Percentiles rank a stretch among this genome's conserved stretches.
phyloP scores from a whole-genome alignment of 2,113 vertebrate species.

The Hemiprocne comata region DNA sequence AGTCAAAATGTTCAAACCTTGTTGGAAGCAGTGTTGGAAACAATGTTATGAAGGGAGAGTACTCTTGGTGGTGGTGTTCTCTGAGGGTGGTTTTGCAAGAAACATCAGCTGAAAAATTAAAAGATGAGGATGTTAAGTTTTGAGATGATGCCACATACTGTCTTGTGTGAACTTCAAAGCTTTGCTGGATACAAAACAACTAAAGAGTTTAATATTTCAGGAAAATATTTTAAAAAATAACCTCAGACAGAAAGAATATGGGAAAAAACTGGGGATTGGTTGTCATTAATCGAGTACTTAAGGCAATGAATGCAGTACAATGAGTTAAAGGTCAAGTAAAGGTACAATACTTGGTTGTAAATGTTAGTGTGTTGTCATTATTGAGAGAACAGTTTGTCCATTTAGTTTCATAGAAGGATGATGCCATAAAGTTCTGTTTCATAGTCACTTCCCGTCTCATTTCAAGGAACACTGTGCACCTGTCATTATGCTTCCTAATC shows the following conservation, averaged over 20 bases:
- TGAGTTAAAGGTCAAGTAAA: slow-evolving; percentile 63
- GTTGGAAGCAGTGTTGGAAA: not conserved
- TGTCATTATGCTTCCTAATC: slow-evolving; percentile 65
- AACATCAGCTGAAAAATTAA: slow-evolving; percentile 48
- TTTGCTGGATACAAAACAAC: slow-evolving; percentile 22
- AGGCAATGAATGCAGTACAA: slow-evolving; percentile 44
- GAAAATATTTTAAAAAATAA: slow-evolving; percentile 45
- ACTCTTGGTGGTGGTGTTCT: slow-evolving; percentile 16
- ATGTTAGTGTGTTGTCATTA: slow-evolving; percentile 30
- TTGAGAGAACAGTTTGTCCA: slow-evolving; percentile 46
- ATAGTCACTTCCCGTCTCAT: slow-evolving; percentile 35
- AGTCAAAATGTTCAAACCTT: slow-evolving; percentile 34
- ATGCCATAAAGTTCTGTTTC: slow-evolving; percentile 41
- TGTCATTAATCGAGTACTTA: slow-evolving; percentile 47
- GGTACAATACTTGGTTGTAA: slow-evolving; percentile 40
- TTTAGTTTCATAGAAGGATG: slow-evolving; percentile 48
- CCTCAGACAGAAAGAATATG: slow-evolving; percentile 44
- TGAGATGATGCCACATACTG: slow-evolving; percentile 23
- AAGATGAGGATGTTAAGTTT: slow-evolving; percentile 41
- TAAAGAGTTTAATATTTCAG: slow-evolving; percentile 52
- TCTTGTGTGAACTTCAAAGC: slow-evolving; percentile 58
- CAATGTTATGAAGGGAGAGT: not conserved
- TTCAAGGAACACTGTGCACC: slow-evolving; percentile 56
- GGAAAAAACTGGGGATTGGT: not conserved
- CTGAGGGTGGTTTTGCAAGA: slow-evolving; percentile 58